phyloP scores from a whole-genome alignment of 2,113 vertebrate genomes.

The Mandrillus leucophaeus region DNA sequence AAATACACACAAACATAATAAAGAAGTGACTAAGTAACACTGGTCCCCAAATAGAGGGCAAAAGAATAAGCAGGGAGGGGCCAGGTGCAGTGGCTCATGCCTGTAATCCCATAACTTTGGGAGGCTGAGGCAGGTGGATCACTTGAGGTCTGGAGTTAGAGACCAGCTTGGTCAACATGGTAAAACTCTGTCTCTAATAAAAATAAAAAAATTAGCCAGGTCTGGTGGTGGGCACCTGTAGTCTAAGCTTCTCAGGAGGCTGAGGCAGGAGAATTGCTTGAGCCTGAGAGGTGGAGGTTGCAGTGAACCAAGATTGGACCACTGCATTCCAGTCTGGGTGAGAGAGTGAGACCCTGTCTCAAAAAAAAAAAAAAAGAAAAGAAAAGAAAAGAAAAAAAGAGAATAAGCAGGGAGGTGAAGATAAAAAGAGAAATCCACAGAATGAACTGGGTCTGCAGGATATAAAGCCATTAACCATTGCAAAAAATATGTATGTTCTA shows the following conservation, averaged over 20 bases:
- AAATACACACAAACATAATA: not conserved
- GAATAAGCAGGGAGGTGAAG: not conserved
- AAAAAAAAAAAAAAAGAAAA: not conserved
- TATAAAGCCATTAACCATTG: not conserved
- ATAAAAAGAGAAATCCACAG: not conserved
- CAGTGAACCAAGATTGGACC: not conserved
- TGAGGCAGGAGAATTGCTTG: not conserved
- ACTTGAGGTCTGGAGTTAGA: not conserved
- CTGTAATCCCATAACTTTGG: not conserved
- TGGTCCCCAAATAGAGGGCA: not conserved
- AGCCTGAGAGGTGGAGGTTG: not conserved
- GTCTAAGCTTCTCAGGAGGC: not conserved
- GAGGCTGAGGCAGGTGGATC: not conserved
- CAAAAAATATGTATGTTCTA: not conserved
- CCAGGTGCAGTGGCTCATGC: not conserved
- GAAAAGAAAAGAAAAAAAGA: not conserved
- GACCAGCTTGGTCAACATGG: not conserved
- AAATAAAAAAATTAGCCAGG: not conserved
- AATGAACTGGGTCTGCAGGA: not conserved
- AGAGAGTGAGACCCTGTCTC: not conserved
- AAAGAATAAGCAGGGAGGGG: not conserved
- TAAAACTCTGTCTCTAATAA: not conserved
- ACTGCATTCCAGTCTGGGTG: not conserved
- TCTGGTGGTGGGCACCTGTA: not conserved
- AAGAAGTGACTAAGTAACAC: not conserved